Percentiles rank a stretch among this genome's conserved stretches.
Conservation (phyloP, 2,888 invertebrate species). For the Stegophylla sp. region DNA sequence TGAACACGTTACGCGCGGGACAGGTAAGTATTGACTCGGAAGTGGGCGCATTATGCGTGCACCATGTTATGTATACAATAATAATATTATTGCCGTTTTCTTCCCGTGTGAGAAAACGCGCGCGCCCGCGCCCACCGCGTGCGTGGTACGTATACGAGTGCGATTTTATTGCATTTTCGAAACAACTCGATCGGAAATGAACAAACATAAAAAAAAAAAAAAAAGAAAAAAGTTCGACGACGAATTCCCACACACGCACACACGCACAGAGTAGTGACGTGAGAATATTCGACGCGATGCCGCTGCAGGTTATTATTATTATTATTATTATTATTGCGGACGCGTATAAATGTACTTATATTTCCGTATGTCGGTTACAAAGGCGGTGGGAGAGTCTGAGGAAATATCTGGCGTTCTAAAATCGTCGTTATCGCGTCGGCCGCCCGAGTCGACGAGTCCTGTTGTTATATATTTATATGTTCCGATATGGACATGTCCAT, state of each 20-base stretch:
- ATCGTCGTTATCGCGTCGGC: not conserved
- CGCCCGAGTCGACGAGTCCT: no score
- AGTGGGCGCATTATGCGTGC: constrained; percentile 25
- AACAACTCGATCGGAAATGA: constrained; percentile 59
- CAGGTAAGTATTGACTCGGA: constrained; percentile 54
- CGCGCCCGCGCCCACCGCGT: constrained; percentile 7
- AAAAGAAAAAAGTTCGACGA: constrained; percentile 47
- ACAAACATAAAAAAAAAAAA: no score
- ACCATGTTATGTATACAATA: constrained; percentile 1
- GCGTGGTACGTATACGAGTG: not conserved
- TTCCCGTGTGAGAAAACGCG: constrained; percentile 39
- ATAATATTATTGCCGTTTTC: constrained; percentile 22
- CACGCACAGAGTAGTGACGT: no score
- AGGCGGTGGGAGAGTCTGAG: not conserved
- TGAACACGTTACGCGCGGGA: constrained; percentile 39
- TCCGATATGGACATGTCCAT: no score
- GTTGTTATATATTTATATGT: no score
- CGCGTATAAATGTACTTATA: not conserved
- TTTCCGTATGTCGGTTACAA: no score
- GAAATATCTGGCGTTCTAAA: not conserved
- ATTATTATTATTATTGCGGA: not conserved
- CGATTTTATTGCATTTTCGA: no score
- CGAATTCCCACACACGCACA: constrained; percentile 53
- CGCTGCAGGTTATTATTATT: not conserved
- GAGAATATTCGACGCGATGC: constrained; percentile 17